Conservation (phyloP, 2,797 vertebrate species). For the Syncerus caffer region DNA sequence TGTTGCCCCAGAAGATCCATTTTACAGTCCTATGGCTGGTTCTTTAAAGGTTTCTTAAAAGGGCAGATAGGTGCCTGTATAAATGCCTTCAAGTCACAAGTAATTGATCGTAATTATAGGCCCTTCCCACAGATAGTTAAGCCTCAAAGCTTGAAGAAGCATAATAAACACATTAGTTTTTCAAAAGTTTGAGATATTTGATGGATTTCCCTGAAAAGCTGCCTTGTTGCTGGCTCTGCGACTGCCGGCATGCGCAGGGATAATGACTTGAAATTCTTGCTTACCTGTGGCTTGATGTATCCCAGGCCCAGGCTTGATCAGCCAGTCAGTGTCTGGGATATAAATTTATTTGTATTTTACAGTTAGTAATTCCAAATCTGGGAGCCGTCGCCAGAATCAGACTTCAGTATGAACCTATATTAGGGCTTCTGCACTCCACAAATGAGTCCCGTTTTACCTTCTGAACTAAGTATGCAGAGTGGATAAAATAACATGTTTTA, state of each 20-base stretch:
- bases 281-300: background rate
- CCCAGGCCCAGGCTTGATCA: background rate
- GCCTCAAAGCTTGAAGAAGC: slow-evolving; percentile 26
- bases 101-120: slow-evolving; percentile 62
- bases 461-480: background rate
- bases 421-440: background rate
- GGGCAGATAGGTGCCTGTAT: slow-evolving; percentile 14
- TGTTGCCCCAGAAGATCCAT: background rate
- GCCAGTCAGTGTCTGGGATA: background rate
- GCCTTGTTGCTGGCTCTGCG: slow-evolving; percentile 10
- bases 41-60: slow-evolving; percentile 52
- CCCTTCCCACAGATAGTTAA: slow-evolving; percentile 32
- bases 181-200: slow-evolving; percentile 42
- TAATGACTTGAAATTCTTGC: slow-evolving; percentile 4
- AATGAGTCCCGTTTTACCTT: slow-evolving; percentile 1
- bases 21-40: background rate
- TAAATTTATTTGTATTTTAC: slow-evolving; percentile 29
- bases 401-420: background rate
- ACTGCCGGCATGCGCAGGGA: background rate
- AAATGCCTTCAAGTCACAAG: slow-evolving; percentile 52
- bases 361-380: slow-evolving; percentile 30
- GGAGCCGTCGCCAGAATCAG: background rate
- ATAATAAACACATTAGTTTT: slow-evolving; percentile 44
- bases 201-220: slow-evolving; percentile 45
- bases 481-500: background rate